These are phyloP conservation scores for Zosterops japonicus DNA, from an alignment of 2,113 vertebrate species.

Conservation along the genomic window DNA sequence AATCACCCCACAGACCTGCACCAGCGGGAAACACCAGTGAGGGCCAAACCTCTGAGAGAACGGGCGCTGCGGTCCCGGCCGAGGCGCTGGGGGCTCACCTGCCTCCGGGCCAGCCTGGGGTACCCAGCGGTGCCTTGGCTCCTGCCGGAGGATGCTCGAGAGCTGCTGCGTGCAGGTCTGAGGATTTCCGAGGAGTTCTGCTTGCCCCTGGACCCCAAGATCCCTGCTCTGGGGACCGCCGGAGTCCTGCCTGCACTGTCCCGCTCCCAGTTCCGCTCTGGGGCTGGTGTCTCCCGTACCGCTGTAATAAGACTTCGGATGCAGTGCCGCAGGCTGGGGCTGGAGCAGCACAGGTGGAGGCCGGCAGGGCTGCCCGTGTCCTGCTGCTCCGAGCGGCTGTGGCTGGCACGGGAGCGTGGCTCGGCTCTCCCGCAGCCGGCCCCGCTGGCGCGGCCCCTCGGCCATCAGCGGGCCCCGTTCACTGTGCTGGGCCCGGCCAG, in stretches of 20 bases:
- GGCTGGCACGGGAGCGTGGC: neutral
- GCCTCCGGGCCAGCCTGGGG: neutral
- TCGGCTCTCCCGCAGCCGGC: neutral
- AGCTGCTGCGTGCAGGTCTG: neutral
- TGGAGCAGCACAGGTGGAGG: neutral
- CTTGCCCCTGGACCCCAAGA: neutral
- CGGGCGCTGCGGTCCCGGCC: fast-evolving
- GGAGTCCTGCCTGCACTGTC: neutral
- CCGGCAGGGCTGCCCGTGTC: neutral
- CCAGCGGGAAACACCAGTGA: fast-evolving
- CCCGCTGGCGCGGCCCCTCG: neutral
- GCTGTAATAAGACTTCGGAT: fast-evolving
- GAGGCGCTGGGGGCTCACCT: neutral
- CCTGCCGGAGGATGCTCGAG: neutral
- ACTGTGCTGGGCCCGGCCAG: neutral
- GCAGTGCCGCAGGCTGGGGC: neutral
- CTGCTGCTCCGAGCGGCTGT: neutral
- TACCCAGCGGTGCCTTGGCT: neutral
- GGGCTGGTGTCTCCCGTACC: neutral
- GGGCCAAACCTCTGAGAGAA: neutral
- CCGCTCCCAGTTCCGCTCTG: neutral
- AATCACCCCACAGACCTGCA: neutral
- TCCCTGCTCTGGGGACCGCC: neutral
- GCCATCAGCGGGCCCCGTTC: neutral
- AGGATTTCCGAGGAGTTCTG: neutral